Evolutionary conservation across 2,113 vertebrate species (phyloP), one percentile per base, ranked within the genome.

Genomic region (Vireo altiloquus): DNA sequence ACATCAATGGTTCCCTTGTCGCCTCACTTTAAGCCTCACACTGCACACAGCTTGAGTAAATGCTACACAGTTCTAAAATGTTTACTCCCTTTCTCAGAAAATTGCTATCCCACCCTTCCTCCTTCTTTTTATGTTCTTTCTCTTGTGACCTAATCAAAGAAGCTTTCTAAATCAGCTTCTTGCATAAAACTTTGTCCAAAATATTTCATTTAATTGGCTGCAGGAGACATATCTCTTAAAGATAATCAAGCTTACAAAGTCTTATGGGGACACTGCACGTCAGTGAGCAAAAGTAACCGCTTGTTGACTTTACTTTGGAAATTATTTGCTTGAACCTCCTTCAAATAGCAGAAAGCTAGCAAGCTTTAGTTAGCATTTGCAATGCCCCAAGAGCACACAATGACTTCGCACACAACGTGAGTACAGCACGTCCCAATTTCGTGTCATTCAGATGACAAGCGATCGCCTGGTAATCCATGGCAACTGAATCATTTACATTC

Each of bases 271-370:
- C 86, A 69, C 21, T 61, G 27, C 42, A 44, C 27, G 15, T 47
- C 65, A 69, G 11, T 24, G 9, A 77, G 69, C 35, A 77, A 80
- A 89, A 79, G 13, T 13, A 83, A 60, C 81, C 64, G 35, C 53
- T 69, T 37, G 33, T 57, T 91, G 47, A 63, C 30, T 53, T 69
- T 65, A 37, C 27, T 35, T 80, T 63, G 31, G 39, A 59, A 82
- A 53, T 76, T 35, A 82, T 37, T 89, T 91, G n/a, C 63, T 56
- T 54, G 49, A 63, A 33, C 19, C 35, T 83, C 63, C 88, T 87
- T 49, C 63, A 91, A 80, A 71, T 3, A 68, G 44, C 28, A 53
- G 63, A 72, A 83, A 72, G 64, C 49, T 46, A 28, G 54, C 71
- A 76, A 79, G 47, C 56, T 71, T 61, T 76, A 66, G 21, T 65